phyloP scores from a whole-genome alignment of 2,113 vertebrate genomes.

The Manacus vitellinus region DNA sequence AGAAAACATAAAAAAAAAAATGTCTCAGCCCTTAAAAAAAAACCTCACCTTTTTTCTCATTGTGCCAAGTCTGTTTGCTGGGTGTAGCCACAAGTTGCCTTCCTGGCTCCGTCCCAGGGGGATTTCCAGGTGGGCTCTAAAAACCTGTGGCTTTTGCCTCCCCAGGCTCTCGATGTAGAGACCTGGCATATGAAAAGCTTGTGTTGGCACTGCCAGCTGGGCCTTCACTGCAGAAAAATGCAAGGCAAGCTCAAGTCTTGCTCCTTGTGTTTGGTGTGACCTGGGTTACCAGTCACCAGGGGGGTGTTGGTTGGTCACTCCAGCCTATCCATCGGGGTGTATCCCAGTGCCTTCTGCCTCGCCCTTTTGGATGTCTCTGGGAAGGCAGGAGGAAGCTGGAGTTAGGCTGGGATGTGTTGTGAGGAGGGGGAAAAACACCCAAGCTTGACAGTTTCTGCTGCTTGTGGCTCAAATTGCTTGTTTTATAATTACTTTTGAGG shows the following conservation, averaged over 20 bases:
- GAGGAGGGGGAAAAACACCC: neutral
- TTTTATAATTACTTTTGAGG: constrained; percentile 1
- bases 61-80: neutral
- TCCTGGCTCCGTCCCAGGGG: neutral
- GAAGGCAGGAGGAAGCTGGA: neutral
- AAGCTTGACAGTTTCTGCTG: neutral
- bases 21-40: neutral
- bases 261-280: neutral
- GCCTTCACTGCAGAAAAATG: neutral
- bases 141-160: neutral
- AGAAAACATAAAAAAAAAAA: neutral
- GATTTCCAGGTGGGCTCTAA: neutral
- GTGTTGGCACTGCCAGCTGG: neutral
- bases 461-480: neutral
- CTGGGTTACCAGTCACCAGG: neutral
- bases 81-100: neutral
- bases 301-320: neutral
- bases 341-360: neutral
- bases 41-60: neutral
- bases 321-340: neutral
- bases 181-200: neutral
- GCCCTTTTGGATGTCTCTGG: neutral
- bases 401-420: neutral
- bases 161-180: neutral
- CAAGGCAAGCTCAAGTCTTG: neutral